Percentiles rank a stretch among this genome's conserved stretches.
These are phyloP conservation scores for Sebastiscus albofasciatus DNA, from an alignment of 2,797 vertebrate genomes.

Conservation along the genomic window DNA sequence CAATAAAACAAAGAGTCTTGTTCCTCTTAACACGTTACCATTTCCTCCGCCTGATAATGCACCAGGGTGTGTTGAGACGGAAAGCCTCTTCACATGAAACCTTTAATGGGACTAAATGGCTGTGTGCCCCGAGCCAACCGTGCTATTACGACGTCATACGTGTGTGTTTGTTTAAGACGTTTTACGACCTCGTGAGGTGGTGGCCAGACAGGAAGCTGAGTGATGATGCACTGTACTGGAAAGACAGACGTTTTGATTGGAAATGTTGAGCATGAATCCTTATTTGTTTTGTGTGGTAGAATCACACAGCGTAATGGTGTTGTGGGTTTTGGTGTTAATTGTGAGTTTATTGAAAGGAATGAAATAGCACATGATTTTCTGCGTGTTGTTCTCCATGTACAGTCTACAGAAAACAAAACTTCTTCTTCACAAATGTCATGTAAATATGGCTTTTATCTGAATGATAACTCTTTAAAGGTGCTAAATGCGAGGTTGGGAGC, in stretches of 20 bases:
- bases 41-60: slow-evolving; percentile 45
- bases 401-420: background rate
- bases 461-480: background rate
- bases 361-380: background rate
- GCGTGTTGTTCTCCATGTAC: background rate
- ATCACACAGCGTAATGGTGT: background rate
- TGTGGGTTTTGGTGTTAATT: background rate
- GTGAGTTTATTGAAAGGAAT: background rate
- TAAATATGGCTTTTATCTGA: background rate
- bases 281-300: slow-evolving; percentile 10
- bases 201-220: slow-evolving; percentile 21
- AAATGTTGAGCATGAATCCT: background rate
- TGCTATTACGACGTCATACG: slow-evolving; percentile 47
- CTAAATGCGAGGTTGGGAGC: no score
- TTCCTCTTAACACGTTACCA: slow-evolving; percentile 32
- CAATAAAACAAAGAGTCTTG: slow-evolving; percentile 52
- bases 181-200: slow-evolving; percentile 56
- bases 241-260: background rate
- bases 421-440: background rate
- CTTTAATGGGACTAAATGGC: slow-evolving; percentile 45
- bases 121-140: slow-evolving; percentile 14
- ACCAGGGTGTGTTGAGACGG: background rate
- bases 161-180: slow-evolving; percentile 55
- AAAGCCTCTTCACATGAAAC: slow-evolving; percentile 37
- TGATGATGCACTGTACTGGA: slow-evolving; percentile 17